These are phyloP conservation scores for Prochilodus magdalenae DNA, from an alignment of 2,113 vertebrate genomes.

Conservation along the genomic window DNA sequence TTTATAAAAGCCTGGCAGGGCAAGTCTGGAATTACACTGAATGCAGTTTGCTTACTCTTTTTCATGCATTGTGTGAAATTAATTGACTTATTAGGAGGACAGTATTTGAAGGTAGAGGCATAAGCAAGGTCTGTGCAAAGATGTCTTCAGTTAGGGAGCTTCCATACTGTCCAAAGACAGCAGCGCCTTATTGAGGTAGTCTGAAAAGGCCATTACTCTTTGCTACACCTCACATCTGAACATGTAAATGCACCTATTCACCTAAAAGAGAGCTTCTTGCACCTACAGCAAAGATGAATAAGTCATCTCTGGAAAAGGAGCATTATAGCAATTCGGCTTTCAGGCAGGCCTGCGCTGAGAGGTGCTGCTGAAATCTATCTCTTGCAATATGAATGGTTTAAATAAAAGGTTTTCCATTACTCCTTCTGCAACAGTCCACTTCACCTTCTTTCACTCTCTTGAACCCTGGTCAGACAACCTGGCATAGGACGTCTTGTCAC, in stretches of 20 bases:
- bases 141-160: constrained; percentile 26
- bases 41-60: background rate
- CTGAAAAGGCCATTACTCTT: constrained; percentile 61
- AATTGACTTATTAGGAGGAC: background rate
- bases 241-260: constrained; percentile 57
- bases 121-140: constrained; percentile 21
- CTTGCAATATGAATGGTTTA: constrained; percentile 80
- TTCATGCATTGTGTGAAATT: background rate
- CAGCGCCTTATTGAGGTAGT: constrained; percentile 24
- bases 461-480: constrained; percentile 70
- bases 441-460: constrained; percentile 66
- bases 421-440: constrained; percentile 64
- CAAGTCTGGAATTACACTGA: background rate
- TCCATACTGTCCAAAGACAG: constrained; percentile 24
- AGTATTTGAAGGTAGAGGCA: background rate
- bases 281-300: constrained; percentile 77
- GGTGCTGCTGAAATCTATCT: constrained; percentile 65
- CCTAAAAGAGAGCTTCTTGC: constrained; percentile 69
- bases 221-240: constrained; percentile 51
- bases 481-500: constrained; percentile 7
- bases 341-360: constrained; percentile 61
- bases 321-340: constrained; percentile 77
- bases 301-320: constrained; percentile 77
- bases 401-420: constrained; percentile 75
- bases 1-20: background rate